Evolutionary conservation across 2,888 invertebrate genomes (phyloP).

Genomic region (Hydriomena furcata): DNA sequence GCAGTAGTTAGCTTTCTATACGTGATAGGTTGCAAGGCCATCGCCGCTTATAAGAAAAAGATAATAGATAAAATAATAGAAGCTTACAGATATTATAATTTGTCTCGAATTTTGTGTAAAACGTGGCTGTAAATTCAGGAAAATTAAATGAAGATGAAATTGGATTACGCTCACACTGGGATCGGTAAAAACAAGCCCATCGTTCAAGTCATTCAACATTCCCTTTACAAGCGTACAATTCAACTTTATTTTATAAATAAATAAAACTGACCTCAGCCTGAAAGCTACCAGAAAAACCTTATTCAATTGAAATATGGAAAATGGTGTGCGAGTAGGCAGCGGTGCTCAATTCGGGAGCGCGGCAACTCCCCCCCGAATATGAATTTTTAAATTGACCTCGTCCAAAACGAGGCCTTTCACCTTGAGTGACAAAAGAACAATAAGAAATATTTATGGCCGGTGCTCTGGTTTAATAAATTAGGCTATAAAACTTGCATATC

Average conservation of each 20-base stretch:
- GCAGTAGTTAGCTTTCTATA: no score
- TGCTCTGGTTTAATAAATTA: not conserved
- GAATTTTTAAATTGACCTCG: conserved; percentile 25
- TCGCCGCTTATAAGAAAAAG: no score
- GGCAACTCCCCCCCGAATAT: conserved; percentile 15
- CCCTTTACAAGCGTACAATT: not conserved
- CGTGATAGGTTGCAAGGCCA: no score
- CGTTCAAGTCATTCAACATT: no score
- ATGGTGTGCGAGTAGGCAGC: conserved; percentile 5
- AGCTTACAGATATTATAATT: no score
- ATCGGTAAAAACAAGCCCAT: no score
- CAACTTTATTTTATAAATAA: not conserved
- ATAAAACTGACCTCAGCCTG: not conserved
- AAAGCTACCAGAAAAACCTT: conserved; percentile 1
- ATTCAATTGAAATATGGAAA: conserved; percentile 12
- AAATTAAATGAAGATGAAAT: no score
- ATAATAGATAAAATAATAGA: no score
- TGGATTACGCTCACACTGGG: no score
- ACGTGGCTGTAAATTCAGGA: not conserved
- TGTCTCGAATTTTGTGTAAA: not conserved
- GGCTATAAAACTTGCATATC: not conserved
- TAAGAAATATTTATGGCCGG: not conserved
- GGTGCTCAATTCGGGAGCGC: conserved; percentile 9
- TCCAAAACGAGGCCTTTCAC: conserved; percentile 12
- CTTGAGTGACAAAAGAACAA: conserved; percentile 4